phyloP scores from a whole-genome alignment of 2,888 invertebrate genomes.

The Drosophila mayaguana region DNA sequence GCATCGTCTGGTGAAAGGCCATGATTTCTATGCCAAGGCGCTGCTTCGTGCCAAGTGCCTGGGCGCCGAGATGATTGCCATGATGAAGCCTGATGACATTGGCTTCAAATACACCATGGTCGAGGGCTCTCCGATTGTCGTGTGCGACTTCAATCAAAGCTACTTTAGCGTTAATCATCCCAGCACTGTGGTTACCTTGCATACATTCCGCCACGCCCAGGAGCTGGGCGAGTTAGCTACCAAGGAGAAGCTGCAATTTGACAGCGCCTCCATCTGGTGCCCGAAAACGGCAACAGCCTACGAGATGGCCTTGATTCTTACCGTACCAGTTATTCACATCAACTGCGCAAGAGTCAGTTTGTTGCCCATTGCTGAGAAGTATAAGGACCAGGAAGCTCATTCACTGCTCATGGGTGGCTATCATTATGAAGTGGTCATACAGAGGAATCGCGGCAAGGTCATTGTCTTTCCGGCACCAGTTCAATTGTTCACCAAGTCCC shows the following conservation, averaged over 20 bases:
- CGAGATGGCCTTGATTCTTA: constrained; percentile 49
- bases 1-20: constrained; percentile 46
- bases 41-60: constrained; percentile 44
- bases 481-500: background rate
- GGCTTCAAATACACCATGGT: constrained; percentile 45
- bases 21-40: constrained; percentile 34
- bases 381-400: constrained; percentile 8
- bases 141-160: constrained; percentile 58
- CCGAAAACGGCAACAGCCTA: constrained; percentile 56
- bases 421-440: constrained; percentile 52
- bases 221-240: constrained; percentile 40
- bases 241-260: constrained; percentile 46
- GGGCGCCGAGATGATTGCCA: constrained; percentile 49
- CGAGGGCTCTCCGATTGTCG: constrained; percentile 54
- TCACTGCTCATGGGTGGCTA: constrained; percentile 28
- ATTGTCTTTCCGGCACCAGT: constrained; percentile 56
- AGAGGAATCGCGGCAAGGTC: constrained; percentile 7
- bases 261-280: constrained; percentile 55
- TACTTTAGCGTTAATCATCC: constrained; percentile 54
- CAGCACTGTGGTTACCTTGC: constrained; percentile 62
- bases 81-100: constrained; percentile 50
- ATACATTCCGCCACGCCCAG: constrained; percentile 56
- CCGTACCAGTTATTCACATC: constrained; percentile 38
- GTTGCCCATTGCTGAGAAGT: constrained; percentile 27
- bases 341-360: constrained; percentile 50